Conservation (phyloP, 2,888 invertebrate species). For the Schrankia costaestrigalis region DNA sequence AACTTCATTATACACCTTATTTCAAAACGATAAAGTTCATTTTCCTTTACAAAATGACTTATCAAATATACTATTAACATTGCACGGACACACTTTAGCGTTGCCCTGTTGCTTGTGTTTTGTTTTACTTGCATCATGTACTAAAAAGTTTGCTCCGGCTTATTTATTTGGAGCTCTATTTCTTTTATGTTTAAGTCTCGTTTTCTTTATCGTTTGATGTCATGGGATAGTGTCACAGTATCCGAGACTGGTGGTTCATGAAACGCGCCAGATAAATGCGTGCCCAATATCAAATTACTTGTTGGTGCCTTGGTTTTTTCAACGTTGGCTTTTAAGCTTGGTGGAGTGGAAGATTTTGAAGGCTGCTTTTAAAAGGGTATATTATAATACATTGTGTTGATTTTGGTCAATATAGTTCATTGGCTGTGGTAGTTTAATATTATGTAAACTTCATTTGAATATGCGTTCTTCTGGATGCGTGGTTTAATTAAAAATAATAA, state of each 20-base stretch:
- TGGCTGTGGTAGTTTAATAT: too few species aligned
- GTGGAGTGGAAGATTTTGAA: constrained; percentile 33
- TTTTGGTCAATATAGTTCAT: constrained; percentile 5
- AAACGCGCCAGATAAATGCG: constrained; percentile 73
- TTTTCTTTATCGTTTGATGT: constrained; percentile 17
- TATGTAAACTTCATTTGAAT: too few species aligned
- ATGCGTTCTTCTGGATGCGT: too few species aligned
- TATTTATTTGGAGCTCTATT: constrained; percentile 37
- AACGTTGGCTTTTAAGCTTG: constrained; percentile 38
- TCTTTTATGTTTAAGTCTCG: constrained; percentile 23
- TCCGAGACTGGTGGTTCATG: constrained; percentile 63
- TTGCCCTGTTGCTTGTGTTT: constrained; percentile 54
- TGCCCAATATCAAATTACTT: constrained; percentile 68
- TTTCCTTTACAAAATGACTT: constrained; percentile 26
- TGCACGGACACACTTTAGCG: constrained; percentile 41
- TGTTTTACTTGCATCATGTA: constrained; percentile 57
- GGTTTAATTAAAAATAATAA: too few species aligned
- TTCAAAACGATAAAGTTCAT: constrained; percentile 34
- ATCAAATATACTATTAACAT: constrained; percentile 20
- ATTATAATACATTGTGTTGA: constrained; percentile 13
- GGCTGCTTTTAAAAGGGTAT: constrained; percentile 16
- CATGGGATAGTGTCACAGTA: constrained; percentile 66
- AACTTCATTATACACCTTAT: constrained; percentile 25
- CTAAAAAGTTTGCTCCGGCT: constrained; percentile 28
- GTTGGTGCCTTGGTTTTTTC: constrained; percentile 42